Conservation (phyloP, 2,797 vertebrate species). For the Bradypus variegatus region DNA sequence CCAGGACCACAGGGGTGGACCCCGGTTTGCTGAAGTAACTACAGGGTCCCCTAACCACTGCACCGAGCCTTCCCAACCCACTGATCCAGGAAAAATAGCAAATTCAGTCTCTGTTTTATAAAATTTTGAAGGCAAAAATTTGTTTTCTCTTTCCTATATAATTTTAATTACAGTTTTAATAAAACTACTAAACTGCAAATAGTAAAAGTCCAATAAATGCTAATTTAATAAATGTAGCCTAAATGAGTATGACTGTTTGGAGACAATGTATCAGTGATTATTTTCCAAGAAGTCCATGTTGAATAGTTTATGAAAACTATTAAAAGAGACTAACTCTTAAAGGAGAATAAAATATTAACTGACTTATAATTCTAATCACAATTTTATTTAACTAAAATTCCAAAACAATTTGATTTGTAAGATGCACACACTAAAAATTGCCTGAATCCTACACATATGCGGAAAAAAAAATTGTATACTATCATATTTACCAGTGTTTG, state of each 20-base stretch:
- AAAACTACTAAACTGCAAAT: neutral
- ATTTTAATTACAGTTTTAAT: neutral
- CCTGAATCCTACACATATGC: neutral
- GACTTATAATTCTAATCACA: neutral
- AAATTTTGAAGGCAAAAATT: neutral
- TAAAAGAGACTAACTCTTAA: neutral
- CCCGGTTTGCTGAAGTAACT: fast-evolving
- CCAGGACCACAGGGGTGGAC: neutral
- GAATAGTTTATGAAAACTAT: neutral
- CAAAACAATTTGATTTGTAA: neutral
- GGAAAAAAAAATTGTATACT: too few relatives aligned
- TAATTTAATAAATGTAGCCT: neutral
- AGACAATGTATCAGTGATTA: neutral
- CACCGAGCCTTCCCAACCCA: neutral
- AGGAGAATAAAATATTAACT: neutral
- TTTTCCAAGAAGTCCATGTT: neutral
- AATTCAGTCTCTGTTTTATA: neutral
- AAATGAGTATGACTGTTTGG: neutral
- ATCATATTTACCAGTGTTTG: neutral
- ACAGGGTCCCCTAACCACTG: too few relatives aligned
- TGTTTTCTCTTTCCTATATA: neutral
- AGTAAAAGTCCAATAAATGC: neutral
- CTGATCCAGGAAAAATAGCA: neutral
- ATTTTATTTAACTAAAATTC: neutral
- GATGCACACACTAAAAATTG: neutral